A percentile compares a stretch with the other conserved stretches of the same genome.
These are phyloP conservation scores for Epinephelus malabaricus DNA, from an alignment of 2,797 vertebrate species.

Conservation along the genomic window DNA sequence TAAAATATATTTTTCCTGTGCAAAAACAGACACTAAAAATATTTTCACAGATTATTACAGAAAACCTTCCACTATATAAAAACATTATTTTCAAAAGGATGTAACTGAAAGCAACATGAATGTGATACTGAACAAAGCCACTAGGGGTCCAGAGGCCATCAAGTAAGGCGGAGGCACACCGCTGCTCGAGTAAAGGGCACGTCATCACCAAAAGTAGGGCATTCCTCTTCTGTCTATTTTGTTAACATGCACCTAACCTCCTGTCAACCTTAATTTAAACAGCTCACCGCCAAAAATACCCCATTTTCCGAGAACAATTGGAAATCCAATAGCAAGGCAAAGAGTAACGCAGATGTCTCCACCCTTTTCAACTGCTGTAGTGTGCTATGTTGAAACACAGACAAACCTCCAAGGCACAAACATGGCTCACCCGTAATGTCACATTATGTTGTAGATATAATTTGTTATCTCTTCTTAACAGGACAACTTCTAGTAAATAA, in stretches of 20 bases:
- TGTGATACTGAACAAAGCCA: slow-evolving; percentile 37
- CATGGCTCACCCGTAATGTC: not conserved
- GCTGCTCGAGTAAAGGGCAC: slow-evolving; percentile 63
- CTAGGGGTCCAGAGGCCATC: slow-evolving; percentile 31
- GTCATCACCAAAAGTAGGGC: slow-evolving; percentile 63
- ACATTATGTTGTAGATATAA: not conserved
- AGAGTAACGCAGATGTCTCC: slow-evolving; percentile 2
- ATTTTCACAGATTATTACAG: accelerated
- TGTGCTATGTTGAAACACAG: not conserved
- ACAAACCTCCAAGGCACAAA: not conserved
- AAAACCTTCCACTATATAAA: not conserved
- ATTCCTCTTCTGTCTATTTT: slow-evolving; percentile 45
- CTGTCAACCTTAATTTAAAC: slow-evolving; percentile 53
- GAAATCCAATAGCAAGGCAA: slow-evolving; percentile 5
- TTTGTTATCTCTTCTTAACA: not conserved
- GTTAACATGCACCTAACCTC: slow-evolving; percentile 39
- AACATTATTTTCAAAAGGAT: not conserved
- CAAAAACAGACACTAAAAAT: not conserved
- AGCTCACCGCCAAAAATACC: slow-evolving; percentile 22
- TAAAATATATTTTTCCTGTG: not conserved
- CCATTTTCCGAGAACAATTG: slow-evolving; percentile 2
- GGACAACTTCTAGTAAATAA: not conserved
- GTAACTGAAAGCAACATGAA: slow-evolving; percentile 5
- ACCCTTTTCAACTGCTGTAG: not conserved
- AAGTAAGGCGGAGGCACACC: slow-evolving; percentile 32